Base-by-base conservation (phyloP, 1,140 invertebrate genomes). In the Orussus abietinus region DNA sequence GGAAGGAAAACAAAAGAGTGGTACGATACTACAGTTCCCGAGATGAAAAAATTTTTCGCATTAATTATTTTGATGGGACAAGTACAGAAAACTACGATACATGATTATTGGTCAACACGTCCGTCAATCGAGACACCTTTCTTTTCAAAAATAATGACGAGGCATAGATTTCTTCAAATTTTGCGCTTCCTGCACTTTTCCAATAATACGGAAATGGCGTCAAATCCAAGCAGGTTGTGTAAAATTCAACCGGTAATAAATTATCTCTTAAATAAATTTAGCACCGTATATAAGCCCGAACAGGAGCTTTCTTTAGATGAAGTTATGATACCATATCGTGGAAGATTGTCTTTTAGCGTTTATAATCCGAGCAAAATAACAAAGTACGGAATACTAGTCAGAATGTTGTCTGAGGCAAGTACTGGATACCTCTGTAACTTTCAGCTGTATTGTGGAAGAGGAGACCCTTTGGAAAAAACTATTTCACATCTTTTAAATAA, bases 11-110 rank as follows among this genome's bases (percentile, higher is more conserved):
- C 32, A 21, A 36, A 36, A 17, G 20, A 34, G 13, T 34, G 13
- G 32, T 5, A 0, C 17, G 5, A 34, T 12, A 17, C 5, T 34
- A 31, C 30, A 17, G 5, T 19, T 3, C 7, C 13, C 10, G 10
- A 34, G 32, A 3, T 2, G 13, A 19, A 17, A 34, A 19, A 19
- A 17, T 34, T 34, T 17, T 14, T 34, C 9, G 13, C 13, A 11
- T 11, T 31, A 31, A 36, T 46, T 7, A 19, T 46, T 41, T 9
- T 46, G 22, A 42, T 41, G 32, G 62, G 68, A 29, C 54, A 45
- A 54, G 68, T 51, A 33, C 63, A 43, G 39, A 54, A 52, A 39
- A 51, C 20, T 3, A 6, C 5, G 3, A 12, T 34, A 3, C 10
- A 46, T n/a, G 43, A 37, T 11, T 46, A 47, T 13, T 49, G 47